A percentile compares a stretch with the other conserved stretches of the same genome.
Conservation (phyloP, 2,113 vertebrate species). For the Grallaria varia region DNA sequence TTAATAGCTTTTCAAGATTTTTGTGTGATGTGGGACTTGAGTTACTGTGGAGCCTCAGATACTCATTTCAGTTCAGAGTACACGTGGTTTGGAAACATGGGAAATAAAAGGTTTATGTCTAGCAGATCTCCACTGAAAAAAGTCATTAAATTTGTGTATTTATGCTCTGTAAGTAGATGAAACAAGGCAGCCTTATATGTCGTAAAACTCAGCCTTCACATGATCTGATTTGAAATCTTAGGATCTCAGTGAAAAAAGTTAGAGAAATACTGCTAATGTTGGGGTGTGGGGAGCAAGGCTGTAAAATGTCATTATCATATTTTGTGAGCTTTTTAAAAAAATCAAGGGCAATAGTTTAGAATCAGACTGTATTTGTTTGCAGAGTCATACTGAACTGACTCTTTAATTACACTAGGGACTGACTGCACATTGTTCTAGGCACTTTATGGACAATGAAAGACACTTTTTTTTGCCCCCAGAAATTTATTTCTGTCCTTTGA, state of each 20-base stretch:
- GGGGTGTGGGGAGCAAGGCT: neutral
- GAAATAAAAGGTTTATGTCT: neutral
- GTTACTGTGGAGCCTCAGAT: neutral
- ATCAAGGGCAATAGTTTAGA: neutral
- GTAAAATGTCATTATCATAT: neutral
- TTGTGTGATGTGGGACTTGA: neutral
- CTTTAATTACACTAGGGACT: neutral
- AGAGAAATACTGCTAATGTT: neutral
- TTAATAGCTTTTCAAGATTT: neutral
- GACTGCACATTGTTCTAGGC: neutral
- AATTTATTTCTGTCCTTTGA: neutral
- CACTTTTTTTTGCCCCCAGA: neutral
- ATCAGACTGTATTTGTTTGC: constrained; percentile 3
- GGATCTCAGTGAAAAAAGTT: neutral
- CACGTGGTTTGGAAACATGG: neutral
- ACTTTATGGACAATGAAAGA: neutral
- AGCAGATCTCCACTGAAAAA: neutral
- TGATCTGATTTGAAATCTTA: neutral
- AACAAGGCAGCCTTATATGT: neutral
- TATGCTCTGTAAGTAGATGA: neutral
- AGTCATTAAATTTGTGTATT: neutral
- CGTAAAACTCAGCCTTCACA: neutral
- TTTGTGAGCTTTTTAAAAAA: neutral
- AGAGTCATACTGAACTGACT: neutral
- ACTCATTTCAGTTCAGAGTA: neutral